Base-by-base conservation (phyloP, 2,113 vertebrate species). In the Calonectris borealis region DNA sequence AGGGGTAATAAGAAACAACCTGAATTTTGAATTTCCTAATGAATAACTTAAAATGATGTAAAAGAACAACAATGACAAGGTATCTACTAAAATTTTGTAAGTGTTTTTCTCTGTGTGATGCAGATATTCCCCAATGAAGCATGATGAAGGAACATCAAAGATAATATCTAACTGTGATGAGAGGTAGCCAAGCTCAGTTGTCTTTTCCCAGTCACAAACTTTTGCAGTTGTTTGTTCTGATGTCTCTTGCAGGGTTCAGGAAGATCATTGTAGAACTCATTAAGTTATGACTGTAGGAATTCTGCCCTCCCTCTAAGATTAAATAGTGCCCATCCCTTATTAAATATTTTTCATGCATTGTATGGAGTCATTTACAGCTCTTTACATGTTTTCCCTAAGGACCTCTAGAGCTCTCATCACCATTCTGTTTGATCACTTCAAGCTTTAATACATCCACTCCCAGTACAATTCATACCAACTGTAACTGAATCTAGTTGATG, bases 391-490 rank as follows among this genome's bases (percentile, higher is more conserved):
- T 65, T 88, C 58, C 36, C 58, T 57, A 13, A 80, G 44, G 70
- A 68, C 3, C 8, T 73, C 34, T 52, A 46, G 36, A 71, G 31
- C 20, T 84, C 42, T 91, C 69, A 65, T 82, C 77, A 79, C 29
- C 48, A 76, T 86, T 89, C 69, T 91, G 25, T 82, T 87, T 94
- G 79, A 95, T 83, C 44, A 57, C 40, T 71, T 55, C 27, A 65
- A 54, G 10, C 6, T 70, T 95, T 92, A 29, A 44, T 69, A 49
- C 11, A 55, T 83, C 19, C 11, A 40, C 5, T 93, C 49, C 36
- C 86, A 73, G 25, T 77, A 22, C 34, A 88, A 58, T 83, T 88
- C 64, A n/a, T 32, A 62, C 9, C 3, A 52, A 5, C 18, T 44
- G 11, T 7, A 60, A 8, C 10, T 52, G 73, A 95, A 55, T 48